Base-by-base conservation (phyloP, 2,888 invertebrate species). In the Resseliella maxima region DNA sequence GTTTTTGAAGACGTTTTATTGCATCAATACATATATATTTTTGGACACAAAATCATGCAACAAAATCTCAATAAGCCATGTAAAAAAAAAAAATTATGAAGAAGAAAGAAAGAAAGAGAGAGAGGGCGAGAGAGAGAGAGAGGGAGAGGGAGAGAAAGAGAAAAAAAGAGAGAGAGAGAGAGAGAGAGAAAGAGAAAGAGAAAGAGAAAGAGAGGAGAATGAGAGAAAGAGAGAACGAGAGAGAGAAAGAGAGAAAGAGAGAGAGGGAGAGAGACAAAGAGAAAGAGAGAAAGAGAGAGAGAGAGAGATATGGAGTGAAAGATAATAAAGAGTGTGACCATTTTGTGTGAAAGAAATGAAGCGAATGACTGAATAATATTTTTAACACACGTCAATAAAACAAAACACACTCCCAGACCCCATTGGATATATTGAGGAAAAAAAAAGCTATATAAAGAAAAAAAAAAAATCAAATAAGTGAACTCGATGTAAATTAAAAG, bases 401-500 rank as follows among this genome's bases (percentile, higher is more conserved):
- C n/a, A 2, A 59, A 59, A 24, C 24, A 59, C 59, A 59, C 24
- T 6, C n/a, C n/a, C 59, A 59, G 6, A 41, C 41, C 50, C 5
- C 50, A 50, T 50, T 50, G 50, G 50, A 50, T 50, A 50, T 18
- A 50, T n/a, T n/a, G n/a, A n/a, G n/a, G n/a, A n/a, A n/a, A n/a
- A n/a, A n/a, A n/a, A n/a, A n/a, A n/a, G n/a, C n/a, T n/a, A n/a
- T 50, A 59, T 59, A n/a, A 59, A 59, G 24, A 59, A 59, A 0
- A 59, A n/a, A 59, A 24, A 6, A 24, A 41, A 41, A 41, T 59
- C 59, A 59, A 59, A 50, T 50, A 50, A 59, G 24, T 59, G 24
- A 59, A 59, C n/a, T 59, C n/a, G 10, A 59, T 59, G 59, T 59
- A 59, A 59, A 59, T 59, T 59, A 24, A 59, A n/a, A 59, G 59